Base-by-base conservation (phyloP, 2,888 invertebrate genomes). In the Onchidella celtica region DNA sequence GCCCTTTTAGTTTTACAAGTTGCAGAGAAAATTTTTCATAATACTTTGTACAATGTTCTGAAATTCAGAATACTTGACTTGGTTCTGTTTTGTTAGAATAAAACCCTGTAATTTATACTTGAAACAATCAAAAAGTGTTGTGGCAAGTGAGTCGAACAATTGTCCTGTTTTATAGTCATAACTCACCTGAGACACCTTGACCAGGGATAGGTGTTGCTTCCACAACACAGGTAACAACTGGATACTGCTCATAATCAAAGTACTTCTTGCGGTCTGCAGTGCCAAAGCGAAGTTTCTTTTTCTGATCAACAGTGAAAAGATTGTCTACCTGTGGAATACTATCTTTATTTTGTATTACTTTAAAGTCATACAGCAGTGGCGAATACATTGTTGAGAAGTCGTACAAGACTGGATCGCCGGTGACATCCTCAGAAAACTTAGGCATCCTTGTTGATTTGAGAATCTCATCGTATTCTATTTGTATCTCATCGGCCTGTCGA, bases 211-310 rank as follows among this genome's bases (percentile, higher is more conserved):
- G 65, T 38, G 69, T 81, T 3, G 75, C 81, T 76, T 75, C 75
- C 4, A 75, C 47, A 34, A 81, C 63, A 24, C 75, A 61, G 11
- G 70, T 63, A 61, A 81, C 40, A n/a, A 27, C 59, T 11, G 75
- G 36, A 61, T 69, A 69, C 59, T 75, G 68, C 34, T 81, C 75
- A 69, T 70, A 81, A 61, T 81, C 75, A 47, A 81, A 81, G 57
- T 38, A 66, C n/a, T 74, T 79, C 17, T 73, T 72, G 9, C 73
- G 6, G 17, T 72, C 79, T 66, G 55, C 47, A 55, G 24, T 38
- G 24, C 11, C 21, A 36, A 73, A 55, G 0, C 73, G 34, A 3
- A 79, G 32, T 4, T 40, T 59, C n/a, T 73, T 79, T 4, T 61
- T 47, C 4, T 24, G 27, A 34, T 81, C 81, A 59, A 81, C 34